phyloP scores from a whole-genome alignment of 2,113 vertebrate genomes.

The Capricornis sumatraensis region DNA sequence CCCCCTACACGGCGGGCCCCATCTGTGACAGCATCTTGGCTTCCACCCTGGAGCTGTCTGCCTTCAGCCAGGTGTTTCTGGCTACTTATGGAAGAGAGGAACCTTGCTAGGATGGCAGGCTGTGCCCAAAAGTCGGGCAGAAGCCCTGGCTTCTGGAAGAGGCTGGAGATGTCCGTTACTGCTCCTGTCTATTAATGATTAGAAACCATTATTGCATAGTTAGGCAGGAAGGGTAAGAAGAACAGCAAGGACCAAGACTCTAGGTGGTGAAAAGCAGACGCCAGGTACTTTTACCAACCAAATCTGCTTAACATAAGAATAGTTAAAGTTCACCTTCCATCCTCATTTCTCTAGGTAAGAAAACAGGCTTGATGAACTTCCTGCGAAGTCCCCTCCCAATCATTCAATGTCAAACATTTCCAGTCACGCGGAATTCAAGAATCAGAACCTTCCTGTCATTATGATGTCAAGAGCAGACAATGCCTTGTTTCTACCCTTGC shows the following conservation, averaged over 20 bases:
- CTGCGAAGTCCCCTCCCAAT: neutral
- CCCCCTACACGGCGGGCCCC: neutral
- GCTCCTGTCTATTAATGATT: slow-evolving; percentile 23
- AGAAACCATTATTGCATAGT: neutral
- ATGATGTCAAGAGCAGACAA: neutral
- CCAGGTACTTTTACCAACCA: neutral
- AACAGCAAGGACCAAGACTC: neutral
- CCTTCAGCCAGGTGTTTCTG: slow-evolving; percentile 41
- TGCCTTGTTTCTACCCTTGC: neutral
- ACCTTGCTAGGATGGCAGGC: neutral
- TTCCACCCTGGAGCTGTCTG: slow-evolving; percentile 5
- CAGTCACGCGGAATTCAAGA: neutral
- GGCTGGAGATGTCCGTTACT: slow-evolving; percentile 30
- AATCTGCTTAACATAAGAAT: slow-evolving; percentile 18
- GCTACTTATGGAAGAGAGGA: slow-evolving; percentile 16
- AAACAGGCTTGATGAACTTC: neutral
- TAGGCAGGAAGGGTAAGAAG: slow-evolving; percentile 19
- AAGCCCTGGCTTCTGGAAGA: slow-evolving; percentile 20
- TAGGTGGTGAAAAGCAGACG: slow-evolving; percentile 10
- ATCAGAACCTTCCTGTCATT: neutral
- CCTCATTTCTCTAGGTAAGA: neutral
- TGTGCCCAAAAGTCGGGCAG: neutral
- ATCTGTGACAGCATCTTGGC: neutral
- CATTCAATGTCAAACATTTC: neutral
- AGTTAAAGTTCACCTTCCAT: neutral